Evolutionary conservation across 1,140 invertebrate genomes (phyloP).

Genomic region (Drosophila lini): DNA sequence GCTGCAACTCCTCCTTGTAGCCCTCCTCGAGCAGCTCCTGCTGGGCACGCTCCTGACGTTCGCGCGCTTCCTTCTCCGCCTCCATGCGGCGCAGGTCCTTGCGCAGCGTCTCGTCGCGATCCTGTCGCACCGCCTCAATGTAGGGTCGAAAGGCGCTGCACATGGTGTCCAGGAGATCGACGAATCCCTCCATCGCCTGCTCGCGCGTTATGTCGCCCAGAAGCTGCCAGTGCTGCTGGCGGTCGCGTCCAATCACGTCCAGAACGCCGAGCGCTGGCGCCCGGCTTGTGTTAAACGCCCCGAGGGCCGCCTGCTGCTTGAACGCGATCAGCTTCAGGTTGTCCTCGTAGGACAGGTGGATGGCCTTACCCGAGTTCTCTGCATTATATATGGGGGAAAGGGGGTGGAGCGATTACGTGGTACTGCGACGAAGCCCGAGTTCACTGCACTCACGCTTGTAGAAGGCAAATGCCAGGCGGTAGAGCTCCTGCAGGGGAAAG

Average conservation of each 20-base stretch:
- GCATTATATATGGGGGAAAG: constrained; percentile 69
- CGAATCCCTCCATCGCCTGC: constrained; percentile 96
- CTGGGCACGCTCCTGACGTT: constrained; percentile 85
- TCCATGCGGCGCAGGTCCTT: constrained; percentile 83
- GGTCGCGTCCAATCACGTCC: constrained; percentile 97
- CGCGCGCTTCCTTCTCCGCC: constrained; percentile 84
- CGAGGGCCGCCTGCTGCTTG: constrained; percentile 95
- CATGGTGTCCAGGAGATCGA: constrained; percentile 92
- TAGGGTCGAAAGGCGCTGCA: constrained; percentile 96
- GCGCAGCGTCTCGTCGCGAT: constrained; percentile 90
- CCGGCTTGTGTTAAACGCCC: constrained; percentile 91
- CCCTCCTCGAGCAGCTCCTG: constrained; percentile 86
- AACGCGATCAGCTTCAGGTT: constrained; percentile 96
- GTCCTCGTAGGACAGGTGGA: constrained; percentile 97
- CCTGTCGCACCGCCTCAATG: constrained; percentile 95
- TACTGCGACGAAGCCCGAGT: neutral
- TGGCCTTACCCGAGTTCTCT: constrained; percentile 98
- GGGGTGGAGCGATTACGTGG: constrained; percentile 12
- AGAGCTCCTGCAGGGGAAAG: constrained; percentile 91
- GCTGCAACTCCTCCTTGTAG: constrained; percentile 88
- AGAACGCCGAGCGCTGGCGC: constrained; percentile 95
- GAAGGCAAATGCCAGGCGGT: constrained; percentile 93
- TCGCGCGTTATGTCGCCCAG: constrained; percentile 93
- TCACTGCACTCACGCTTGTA: constrained; percentile 90
- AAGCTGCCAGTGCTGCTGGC: constrained; percentile 96